Percentiles rank a stretch among this genome's conserved stretches.
Conservation (phyloP, 1,140 invertebrate species). For the Calephelis virginiensis region DNA sequence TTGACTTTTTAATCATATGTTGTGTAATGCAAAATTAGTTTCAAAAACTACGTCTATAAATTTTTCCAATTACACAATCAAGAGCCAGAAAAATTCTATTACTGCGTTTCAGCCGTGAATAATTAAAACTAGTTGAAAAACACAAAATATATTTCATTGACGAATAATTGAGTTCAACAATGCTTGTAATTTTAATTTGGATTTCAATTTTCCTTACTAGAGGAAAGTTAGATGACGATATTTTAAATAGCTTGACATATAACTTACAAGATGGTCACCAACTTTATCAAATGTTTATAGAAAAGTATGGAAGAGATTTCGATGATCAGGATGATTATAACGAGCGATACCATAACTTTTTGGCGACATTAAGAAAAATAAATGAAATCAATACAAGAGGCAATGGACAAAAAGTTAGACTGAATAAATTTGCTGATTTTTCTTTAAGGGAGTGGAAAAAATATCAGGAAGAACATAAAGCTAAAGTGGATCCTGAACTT, state of each 20-base stretch:
- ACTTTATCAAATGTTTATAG: constrained; percentile 27
- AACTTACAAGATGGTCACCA: constrained; percentile 31
- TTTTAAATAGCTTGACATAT: constrained; percentile 17
- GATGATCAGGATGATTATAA: constrained; percentile 28
- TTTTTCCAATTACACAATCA: background rate
- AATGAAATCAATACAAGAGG: constrained; percentile 34
- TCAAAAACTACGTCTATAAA: background rate
- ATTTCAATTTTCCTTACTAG: background rate
- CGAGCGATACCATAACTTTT: constrained; percentile 33
- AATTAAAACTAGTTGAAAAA: background rate
- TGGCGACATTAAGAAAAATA: constrained; percentile 35
- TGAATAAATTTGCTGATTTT: constrained; percentile 37
- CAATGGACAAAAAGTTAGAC: constrained; percentile 32
- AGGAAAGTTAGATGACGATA: background rate
- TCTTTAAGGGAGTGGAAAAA: constrained; percentile 27
- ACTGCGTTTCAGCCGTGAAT: background rate
- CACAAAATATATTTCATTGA: background rate
- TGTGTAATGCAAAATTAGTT: background rate
- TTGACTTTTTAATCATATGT: too few relatives aligned
- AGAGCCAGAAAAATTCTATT: background rate
- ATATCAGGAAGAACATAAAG: constrained; percentile 18
- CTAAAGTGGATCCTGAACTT: constrained; percentile 36
- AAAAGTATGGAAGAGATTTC: constrained; percentile 30
- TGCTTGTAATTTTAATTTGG: background rate
- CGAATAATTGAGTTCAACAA: background rate